Evolutionary conservation across 2,113 vertebrate species (phyloP).

Genomic region (Penelope pileata): DNA sequence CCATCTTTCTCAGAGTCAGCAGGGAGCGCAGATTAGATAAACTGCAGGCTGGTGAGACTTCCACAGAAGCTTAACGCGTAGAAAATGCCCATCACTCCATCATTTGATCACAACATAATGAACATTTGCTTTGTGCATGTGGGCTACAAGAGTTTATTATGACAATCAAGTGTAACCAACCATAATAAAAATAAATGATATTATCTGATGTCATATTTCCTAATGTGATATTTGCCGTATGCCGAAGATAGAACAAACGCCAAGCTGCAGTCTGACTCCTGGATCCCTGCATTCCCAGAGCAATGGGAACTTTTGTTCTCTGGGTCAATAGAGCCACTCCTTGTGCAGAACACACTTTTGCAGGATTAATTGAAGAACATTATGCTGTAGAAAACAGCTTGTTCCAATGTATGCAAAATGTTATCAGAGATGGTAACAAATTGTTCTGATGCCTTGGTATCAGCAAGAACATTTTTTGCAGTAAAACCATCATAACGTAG

Average conservation of each 20-base stretch:
- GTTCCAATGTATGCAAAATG: constrained; percentile 10
- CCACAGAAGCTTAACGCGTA: not conserved
- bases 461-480: not conserved
- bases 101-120: not conserved
- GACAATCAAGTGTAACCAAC: not conserved
- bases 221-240: not conserved
- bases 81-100: not conserved
- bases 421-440: not conserved
- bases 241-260: not conserved
- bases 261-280: not conserved
- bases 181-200: not conserved
- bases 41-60: not conserved
- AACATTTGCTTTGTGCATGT: not conserved
- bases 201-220: not conserved
- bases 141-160: not conserved
- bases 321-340: not conserved
- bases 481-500: not conserved
- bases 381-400: not conserved
- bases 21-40: constrained; percentile 7
- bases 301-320: not conserved
- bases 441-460: not conserved
- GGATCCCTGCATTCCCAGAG: not conserved
- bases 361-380: not conserved
- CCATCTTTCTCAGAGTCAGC: not conserved
- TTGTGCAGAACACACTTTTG: not conserved